These are phyloP conservation scores for Heteropelma amictum DNA, from an alignment of 2,888 invertebrate species.

Conservation along the genomic window DNA sequence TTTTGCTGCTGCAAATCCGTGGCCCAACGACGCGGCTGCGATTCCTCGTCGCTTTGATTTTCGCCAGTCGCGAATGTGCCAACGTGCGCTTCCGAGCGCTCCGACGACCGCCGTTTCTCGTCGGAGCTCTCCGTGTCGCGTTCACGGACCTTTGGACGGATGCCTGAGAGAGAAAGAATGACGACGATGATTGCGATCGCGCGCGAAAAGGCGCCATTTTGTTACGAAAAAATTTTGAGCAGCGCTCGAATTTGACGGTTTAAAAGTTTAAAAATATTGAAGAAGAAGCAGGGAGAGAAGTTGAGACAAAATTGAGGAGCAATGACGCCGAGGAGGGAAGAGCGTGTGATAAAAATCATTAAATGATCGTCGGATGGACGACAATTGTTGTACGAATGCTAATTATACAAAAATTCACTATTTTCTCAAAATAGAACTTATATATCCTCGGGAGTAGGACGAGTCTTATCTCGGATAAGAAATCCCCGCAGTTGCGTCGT, in stretches of 20 bases:
- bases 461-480: no score
- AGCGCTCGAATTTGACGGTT: slow-evolving; percentile 37
- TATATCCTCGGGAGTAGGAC: neutral
- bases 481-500: slow-evolving; percentile 37
- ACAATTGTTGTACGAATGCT: no score
- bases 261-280: slow-evolving; percentile 19
- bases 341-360: slow-evolving; percentile 13
- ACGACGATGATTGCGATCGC: slow-evolving; percentile 18
- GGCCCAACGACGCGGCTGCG: slow-evolving; percentile 29
- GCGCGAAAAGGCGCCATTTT: slow-evolving; percentile 35
- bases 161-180: slow-evolving; percentile 8
- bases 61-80: slow-evolving; percentile 33
- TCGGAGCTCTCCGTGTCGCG: slow-evolving; percentile 4
- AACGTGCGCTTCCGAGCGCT: slow-evolving; percentile 21
- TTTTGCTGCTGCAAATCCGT: slow-evolving; percentile 27
- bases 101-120: neutral
- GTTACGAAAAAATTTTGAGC: slow-evolving; percentile 45
- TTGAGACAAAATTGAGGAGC: neutral
- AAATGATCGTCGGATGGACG: slow-evolving; percentile 5
- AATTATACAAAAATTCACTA: no score
- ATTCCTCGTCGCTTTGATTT: neutral
- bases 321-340: no score
- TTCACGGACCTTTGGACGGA: neutral
- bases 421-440: no score
- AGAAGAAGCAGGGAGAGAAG: neutral